phyloP scores from a whole-genome alignment of 2,797 vertebrate species.

The Morelia viridis region DNA sequence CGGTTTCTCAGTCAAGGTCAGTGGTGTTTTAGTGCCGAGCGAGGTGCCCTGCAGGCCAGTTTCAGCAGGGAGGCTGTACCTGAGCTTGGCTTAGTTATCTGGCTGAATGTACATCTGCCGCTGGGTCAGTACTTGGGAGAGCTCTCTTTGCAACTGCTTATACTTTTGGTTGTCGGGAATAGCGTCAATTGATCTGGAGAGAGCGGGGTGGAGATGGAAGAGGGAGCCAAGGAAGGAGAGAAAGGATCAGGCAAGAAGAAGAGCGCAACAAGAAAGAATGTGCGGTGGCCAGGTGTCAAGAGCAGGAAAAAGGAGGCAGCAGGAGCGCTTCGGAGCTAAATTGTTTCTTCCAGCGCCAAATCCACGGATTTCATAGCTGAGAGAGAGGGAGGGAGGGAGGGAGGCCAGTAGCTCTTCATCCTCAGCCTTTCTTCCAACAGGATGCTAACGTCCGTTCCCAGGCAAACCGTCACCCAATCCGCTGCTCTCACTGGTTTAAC shows the following conservation, averaged over 20 bases:
- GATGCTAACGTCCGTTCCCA: neutral
- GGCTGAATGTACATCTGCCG: slow-evolving; percentile 99
- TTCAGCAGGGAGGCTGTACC: slow-evolving; percentile 77
- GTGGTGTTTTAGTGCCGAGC: slow-evolving; percentile 74
- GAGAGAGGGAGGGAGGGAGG: slow-evolving; percentile 56
- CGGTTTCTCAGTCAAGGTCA: slow-evolving; percentile 53
- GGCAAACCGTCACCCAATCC: neutral
- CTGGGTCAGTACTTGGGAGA: slow-evolving; percentile 99
- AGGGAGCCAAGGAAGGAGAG: slow-evolving; percentile 50
- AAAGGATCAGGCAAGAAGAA: neutral
- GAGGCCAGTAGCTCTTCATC: neutral
- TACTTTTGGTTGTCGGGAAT: slow-evolving; percentile 99
- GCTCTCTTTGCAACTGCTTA: slow-evolving; percentile 98
- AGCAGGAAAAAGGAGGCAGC: neutral
- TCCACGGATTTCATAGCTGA: neutral
- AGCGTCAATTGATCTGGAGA: slow-evolving; percentile 96
- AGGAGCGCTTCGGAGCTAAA: neutral
- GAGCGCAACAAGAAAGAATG: slow-evolving; percentile 31
- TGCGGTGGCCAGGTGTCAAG: slow-evolving; percentile 59
- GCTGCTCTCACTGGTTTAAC: neutral
- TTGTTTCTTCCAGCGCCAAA: neutral
- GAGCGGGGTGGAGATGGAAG: slow-evolving; percentile 38
- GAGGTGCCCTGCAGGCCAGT: slow-evolving; percentile 67
- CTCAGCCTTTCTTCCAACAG: neutral
- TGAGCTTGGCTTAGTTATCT: slow-evolving; percentile 87